Evolutionary conservation across 2,888 invertebrate genomes (phyloP).

Genomic region (Ferdinandea cuprea): DNA sequence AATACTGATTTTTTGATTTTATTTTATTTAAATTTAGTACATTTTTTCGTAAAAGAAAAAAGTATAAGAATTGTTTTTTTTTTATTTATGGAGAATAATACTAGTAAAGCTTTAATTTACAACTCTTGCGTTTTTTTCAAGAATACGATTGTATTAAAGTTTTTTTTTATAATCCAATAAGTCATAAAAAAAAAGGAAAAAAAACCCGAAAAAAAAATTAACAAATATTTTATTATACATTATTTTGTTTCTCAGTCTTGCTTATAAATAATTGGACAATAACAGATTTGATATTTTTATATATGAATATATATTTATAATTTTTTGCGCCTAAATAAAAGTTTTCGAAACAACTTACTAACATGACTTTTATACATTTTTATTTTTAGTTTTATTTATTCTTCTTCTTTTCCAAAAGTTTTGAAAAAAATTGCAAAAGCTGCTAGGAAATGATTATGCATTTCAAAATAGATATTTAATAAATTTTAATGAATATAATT

Average conservation of each 20-base stretch:
- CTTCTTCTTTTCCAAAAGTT: too few relatives aligned
- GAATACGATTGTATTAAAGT: conserved; percentile 52
- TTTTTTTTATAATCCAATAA: conserved; percentile 30
- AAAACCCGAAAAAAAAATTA: conserved; percentile 20
- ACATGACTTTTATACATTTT: conserved; percentile 16
- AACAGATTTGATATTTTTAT: conserved; percentile 36
- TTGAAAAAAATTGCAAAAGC: conserved; percentile 21
- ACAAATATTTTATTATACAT: conserved; percentile 26
- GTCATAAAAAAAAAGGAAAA: conserved; percentile 20
- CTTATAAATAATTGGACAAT: conserved; percentile 63
- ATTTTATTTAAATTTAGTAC: conserved; percentile 18
- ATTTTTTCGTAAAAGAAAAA: conserved; percentile 18
- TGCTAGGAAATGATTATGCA: conserved; percentile 2
- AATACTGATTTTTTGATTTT: conserved; percentile 45
- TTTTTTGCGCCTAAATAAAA: conserved; percentile 18
- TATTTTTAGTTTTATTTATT: background rate
- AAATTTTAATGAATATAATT: conserved; percentile 37
- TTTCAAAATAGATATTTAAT: conserved; percentile 13
- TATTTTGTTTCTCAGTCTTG: conserved; percentile 68
- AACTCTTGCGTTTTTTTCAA: conserved; percentile 61
- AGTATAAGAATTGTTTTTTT: conserved; percentile 19
- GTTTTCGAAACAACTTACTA: conserved; percentile 9
- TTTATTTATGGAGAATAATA: conserved; percentile 57
- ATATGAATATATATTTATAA: conserved; percentile 19
- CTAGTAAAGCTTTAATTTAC: conserved; percentile 73